Evolutionary conservation across 2,113 vertebrate species (phyloP).

Genomic region (Megaceryle torquata): DNA sequence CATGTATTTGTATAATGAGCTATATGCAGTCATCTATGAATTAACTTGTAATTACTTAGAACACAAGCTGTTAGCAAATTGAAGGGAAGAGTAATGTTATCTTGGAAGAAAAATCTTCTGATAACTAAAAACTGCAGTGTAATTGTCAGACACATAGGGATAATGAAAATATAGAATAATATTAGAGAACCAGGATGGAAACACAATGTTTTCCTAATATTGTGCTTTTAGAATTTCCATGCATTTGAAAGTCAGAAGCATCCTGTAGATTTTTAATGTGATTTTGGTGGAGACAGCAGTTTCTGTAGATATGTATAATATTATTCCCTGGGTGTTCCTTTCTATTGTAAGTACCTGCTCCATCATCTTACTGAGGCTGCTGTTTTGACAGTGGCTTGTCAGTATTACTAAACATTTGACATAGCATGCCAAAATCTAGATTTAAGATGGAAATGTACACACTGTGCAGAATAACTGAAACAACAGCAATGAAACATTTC

Average conservation of each 20-base stretch:
- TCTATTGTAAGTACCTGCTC: conserved; percentile 25
- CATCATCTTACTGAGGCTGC: background rate
- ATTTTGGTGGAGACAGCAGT: background rate
- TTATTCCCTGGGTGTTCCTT: conserved; percentile 1
- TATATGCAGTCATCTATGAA: background rate
- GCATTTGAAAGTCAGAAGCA: background rate
- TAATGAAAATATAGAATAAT: background rate
- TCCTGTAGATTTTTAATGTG: background rate
- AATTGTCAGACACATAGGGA: background rate
- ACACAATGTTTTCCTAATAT: background rate
- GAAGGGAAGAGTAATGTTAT: background rate
- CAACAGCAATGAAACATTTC: background rate
- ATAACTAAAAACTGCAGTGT: background rate
- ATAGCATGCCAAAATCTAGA: background rate
- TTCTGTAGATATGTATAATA: background rate
- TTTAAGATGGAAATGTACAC: background rate
- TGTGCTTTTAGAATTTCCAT: background rate
- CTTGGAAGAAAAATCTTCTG: background rate
- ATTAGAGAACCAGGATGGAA: background rate
- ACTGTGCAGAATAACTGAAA: conserved; percentile 37
- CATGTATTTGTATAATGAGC: background rate
- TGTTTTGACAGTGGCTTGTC: conserved; percentile 61
- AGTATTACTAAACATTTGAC: conserved; percentile 8
- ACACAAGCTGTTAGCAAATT: background rate
- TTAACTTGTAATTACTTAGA: background rate